Evolutionary conservation across 2,797 vertebrate genomes (phyloP).

Genomic region (Mus minutoides): DNA sequence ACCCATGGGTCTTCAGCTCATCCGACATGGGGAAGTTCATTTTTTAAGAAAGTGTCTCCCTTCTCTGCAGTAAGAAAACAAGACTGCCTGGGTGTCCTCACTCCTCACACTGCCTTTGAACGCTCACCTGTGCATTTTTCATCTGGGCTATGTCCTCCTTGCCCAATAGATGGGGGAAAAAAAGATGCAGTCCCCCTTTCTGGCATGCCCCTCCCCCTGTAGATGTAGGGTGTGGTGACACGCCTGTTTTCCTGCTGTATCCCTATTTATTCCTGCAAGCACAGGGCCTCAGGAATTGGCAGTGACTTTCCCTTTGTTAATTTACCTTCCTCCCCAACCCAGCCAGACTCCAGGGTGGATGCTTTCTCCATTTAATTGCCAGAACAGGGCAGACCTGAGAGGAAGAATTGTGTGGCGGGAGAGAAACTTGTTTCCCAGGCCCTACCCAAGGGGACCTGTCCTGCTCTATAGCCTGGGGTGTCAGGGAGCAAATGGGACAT

Average conservation of each 20-base stretch:
- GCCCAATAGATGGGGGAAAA: no score
- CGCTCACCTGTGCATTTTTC: no score
- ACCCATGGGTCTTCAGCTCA: neutral
- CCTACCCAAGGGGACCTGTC: conserved; percentile 55
- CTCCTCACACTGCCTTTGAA: neutral
- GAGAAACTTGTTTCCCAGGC: conserved; percentile 73
- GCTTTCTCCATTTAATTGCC: conserved; percentile 70
- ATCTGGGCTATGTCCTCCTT: neutral
- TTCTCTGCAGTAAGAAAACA: neutral
- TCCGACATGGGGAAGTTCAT: neutral
- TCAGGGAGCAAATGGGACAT: conserved; percentile 33
- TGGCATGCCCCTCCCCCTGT: neutral
- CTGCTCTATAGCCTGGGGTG: neutral
- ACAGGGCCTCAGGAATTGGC: conserved; percentile 67
- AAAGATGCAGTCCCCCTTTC: neutral
- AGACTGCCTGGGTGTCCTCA: neutral
- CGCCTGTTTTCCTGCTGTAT: conserved; percentile 41
- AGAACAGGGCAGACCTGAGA: conserved; percentile 71
- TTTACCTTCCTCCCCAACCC: conserved; percentile 70
- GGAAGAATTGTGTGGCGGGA: neutral
- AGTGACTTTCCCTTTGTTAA: conserved; percentile 77
- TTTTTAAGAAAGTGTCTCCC: neutral
- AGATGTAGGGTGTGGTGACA: neutral
- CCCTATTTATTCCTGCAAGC: conserved; percentile 62
- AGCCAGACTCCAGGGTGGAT: conserved; percentile 69